Conservation (phyloP, 2,888 invertebrate genomes). For the Ectemnius continuus region DNA sequence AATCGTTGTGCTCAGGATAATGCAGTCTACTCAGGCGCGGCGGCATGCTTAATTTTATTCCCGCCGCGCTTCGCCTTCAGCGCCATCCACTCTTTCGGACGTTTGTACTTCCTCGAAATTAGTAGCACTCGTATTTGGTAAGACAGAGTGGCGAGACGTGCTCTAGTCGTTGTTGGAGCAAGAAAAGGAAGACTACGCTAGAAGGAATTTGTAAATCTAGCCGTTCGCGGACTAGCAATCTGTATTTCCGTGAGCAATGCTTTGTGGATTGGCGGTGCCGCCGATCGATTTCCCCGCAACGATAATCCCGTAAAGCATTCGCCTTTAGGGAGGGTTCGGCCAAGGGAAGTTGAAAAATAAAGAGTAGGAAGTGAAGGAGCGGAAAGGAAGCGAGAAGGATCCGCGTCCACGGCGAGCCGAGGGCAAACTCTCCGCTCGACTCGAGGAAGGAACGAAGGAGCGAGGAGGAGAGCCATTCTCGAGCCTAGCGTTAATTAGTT, state of each 20-base stretch:
- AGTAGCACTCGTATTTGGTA: background rate
- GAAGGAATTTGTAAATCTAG: too few species aligned
- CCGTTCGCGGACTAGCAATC: too few species aligned
- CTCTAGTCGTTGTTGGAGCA: background rate
- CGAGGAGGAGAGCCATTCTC: constrained; percentile 41
- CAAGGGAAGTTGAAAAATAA: constrained; percentile 8
- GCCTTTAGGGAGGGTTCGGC: constrained; percentile 22
- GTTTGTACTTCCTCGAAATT: constrained; percentile 20
- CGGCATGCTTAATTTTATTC: constrained; percentile 62
- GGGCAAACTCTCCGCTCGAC: constrained; percentile 27
- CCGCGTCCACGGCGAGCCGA: constrained; percentile 38
- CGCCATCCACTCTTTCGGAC: constrained; percentile 36
- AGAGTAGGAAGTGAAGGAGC: constrained; percentile 34
- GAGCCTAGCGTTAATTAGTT: constrained; percentile 78
- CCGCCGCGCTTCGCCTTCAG: constrained; percentile 25
- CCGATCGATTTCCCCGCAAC: constrained; percentile 42
- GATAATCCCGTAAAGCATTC: constrained; percentile 37
- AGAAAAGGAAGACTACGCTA: too few species aligned
- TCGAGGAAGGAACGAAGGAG: constrained; percentile 22
- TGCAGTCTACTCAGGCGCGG: constrained; percentile 61
- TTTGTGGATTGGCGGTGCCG: constrained; percentile 17
- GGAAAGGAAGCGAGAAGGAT: constrained; percentile 43
- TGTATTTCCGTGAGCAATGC: background rate
- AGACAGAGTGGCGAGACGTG: background rate
- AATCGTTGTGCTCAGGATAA: constrained; percentile 66